Evolutionary conservation across 2,797 vertebrate species (phyloP).

Genomic region (Coregonus sp.): DNA sequence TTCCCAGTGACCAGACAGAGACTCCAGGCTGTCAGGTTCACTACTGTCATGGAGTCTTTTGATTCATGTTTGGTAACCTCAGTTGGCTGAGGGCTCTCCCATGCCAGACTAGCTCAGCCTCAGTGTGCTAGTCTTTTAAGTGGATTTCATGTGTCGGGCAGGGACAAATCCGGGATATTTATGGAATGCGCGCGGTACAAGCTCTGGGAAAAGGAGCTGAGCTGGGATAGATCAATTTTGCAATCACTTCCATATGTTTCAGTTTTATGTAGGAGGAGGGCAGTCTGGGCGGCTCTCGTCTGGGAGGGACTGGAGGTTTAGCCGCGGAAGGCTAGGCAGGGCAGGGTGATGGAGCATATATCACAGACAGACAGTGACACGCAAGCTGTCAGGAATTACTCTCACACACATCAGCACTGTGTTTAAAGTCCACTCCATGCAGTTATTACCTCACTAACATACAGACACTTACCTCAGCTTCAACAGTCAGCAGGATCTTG

Average conservation of each 20-base stretch:
- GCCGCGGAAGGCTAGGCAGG: conserved; percentile 21
- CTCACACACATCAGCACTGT: conserved; percentile 5
- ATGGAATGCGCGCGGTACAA: conserved; percentile 59
- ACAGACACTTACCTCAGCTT: conserved; percentile 41
- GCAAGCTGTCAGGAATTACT: conserved; percentile 27
- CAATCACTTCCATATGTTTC: conserved; percentile 28
- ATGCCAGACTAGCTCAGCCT: background rate
- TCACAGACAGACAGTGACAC: conserved; percentile 27
- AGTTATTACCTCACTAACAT: conserved; percentile 24
- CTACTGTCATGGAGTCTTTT: background rate
- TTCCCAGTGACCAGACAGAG: background rate
- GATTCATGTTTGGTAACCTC: conserved; percentile 10
- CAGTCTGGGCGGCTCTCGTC: conserved; percentile 14
- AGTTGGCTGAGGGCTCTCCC: background rate
- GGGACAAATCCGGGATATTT: conserved; percentile 77
- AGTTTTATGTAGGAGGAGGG: conserved; percentile 22
- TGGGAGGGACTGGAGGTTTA: conserved; percentile 27
- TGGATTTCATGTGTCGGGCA: conserved; percentile 71
- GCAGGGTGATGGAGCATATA: conserved; percentile 29
- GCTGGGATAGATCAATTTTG: conserved; percentile 36
- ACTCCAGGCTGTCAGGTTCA: background rate
- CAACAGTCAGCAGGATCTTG: conserved; percentile 15
- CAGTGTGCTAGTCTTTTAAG: conserved; percentile 63
- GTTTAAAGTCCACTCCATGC: conserved; percentile 32
- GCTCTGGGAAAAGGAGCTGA: conserved; percentile 50